phyloP scores from a whole-genome alignment of 2,888 invertebrate species.

The Deilephila elpenor region DNA sequence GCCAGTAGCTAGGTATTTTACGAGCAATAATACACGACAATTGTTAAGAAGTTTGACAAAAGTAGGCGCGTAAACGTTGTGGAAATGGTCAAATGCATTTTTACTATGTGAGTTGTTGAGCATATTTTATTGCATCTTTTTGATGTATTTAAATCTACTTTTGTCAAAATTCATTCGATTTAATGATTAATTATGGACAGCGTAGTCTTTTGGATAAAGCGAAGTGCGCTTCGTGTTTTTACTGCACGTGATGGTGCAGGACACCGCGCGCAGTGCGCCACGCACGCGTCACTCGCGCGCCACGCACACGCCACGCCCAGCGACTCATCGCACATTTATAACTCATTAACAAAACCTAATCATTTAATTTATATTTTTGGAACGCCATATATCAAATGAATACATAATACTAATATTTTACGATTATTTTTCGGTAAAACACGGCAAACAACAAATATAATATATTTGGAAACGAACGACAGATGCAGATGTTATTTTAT shows the following conservation, averaged over 20 bases:
- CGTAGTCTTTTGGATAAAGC: slow-evolving; percentile 58
- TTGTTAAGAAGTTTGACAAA: slow-evolving; percentile 71
- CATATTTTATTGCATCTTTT: slow-evolving; percentile 52
- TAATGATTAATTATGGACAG: slow-evolving; percentile 55
- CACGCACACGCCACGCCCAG: not conserved
- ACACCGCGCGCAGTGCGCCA: not conserved
- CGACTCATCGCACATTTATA: not conserved
- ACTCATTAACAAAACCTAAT: slow-evolving; percentile 35
- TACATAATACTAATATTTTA: slow-evolving; percentile 50
- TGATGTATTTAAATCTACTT: slow-evolving; percentile 61
- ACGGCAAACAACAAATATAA: not conserved
- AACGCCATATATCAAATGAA: slow-evolving; percentile 49
- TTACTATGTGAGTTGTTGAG: slow-evolving; percentile 52
- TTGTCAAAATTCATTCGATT: slow-evolving; percentile 69
- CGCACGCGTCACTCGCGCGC: no score
- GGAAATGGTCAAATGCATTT: slow-evolving; percentile 41
- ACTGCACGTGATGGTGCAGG: not conserved
- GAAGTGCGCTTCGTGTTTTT: slow-evolving; percentile 63
- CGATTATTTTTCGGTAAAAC: slow-evolving; percentile 8
- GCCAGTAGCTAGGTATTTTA: slow-evolving; percentile 72
- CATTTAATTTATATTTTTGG: slow-evolving; percentile 61
- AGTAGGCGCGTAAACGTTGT: slow-evolving; percentile 48
- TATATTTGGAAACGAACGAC: not conserved
- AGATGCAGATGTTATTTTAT: not conserved
- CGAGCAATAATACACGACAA: slow-evolving; percentile 77